A percentile compares a stretch with the other conserved stretches of the same genome.
Conservation (phyloP, 1,140 invertebrate genomes). For the Temnothorax nylanderi region DNA sequence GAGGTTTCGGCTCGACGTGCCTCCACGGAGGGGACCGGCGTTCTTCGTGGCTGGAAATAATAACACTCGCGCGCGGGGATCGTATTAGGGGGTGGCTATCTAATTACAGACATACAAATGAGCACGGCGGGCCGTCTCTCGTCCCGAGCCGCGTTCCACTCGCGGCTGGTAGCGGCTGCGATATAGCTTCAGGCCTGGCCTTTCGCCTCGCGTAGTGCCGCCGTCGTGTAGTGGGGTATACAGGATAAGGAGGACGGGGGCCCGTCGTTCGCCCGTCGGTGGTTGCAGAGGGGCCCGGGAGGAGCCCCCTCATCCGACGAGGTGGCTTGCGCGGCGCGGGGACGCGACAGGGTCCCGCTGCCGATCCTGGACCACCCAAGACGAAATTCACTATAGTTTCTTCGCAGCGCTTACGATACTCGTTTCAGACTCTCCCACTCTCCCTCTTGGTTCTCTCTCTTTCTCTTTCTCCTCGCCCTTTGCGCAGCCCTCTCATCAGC, state of each 20-base stretch:
- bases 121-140: slow-evolving; percentile 70
- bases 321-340: slow-evolving; percentile 82
- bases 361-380: slow-evolving; percentile 84
- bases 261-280: slow-evolving; percentile 25
- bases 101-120: slow-evolving; percentile 83
- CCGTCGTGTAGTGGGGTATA: slow-evolving; percentile 55
- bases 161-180: slow-evolving; percentile 68
- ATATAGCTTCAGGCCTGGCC: slow-evolving; percentile 75
- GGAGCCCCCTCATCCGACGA: slow-evolving; percentile 74
- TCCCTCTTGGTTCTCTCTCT: slow-evolving; percentile 13
- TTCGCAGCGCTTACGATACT: slow-evolving; percentile 74
- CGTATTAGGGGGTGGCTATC: slow-evolving; percentile 79
- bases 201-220: slow-evolving; percentile 60
- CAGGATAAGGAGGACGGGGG: slow-evolving; percentile 27
- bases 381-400: slow-evolving; percentile 84
- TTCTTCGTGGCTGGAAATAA: slow-evolving; percentile 45
- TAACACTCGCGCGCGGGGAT: slow-evolving; percentile 57
- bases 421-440: slow-evolving; percentile 65
- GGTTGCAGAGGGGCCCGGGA: slow-evolving; percentile 31
- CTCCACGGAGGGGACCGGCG: neutral
- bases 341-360: slow-evolving; percentile 81
- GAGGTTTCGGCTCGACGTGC: slow-evolving; percentile 11
- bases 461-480: neutral
- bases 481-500: slow-evolving; percentile 6
- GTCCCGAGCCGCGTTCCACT: slow-evolving; percentile 58